phyloP scores from a whole-genome alignment of 2,888 invertebrate species.

The Rhagium mordax region DNA sequence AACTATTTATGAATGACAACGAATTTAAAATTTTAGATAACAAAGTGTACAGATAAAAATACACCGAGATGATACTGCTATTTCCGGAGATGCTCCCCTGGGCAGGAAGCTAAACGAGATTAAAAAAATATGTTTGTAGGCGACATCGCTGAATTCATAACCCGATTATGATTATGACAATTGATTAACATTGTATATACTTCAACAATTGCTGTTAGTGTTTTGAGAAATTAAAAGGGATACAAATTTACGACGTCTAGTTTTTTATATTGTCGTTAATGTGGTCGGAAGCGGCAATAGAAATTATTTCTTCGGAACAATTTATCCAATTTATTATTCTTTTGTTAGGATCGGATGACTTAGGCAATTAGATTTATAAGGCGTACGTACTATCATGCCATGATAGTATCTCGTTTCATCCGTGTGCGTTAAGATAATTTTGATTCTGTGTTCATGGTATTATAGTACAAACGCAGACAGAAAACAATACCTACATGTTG shows the following conservation, averaged over 20 bases:
- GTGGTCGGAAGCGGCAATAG: slow-evolving; percentile 11
- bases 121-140: not conserved
- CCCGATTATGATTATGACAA: not conserved
- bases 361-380: slow-evolving; percentile 25
- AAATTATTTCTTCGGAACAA: slow-evolving; percentile 28
- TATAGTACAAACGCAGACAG: not conserved
- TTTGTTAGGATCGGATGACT: slow-evolving; percentile 29
- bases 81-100: not conserved
- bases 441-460: not conserved
- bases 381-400: slow-evolving; percentile 36
- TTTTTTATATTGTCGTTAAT: not conserved
- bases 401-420: not conserved
- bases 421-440: not conserved
- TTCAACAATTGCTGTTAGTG: not conserved
- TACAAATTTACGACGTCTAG: not conserved
- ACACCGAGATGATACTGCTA: not conserved
- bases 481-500: too few species aligned
- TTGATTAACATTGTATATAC: not conserved
- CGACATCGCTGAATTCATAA: not conserved
- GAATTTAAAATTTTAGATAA: not conserved
- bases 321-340: slow-evolving; percentile 32
- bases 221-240: not conserved
- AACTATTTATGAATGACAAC: too few species aligned
- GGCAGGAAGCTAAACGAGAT: not conserved
- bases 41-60: not conserved